Conservation (phyloP, 2,888 invertebrate species). For the Spialia ferax region DNA sequence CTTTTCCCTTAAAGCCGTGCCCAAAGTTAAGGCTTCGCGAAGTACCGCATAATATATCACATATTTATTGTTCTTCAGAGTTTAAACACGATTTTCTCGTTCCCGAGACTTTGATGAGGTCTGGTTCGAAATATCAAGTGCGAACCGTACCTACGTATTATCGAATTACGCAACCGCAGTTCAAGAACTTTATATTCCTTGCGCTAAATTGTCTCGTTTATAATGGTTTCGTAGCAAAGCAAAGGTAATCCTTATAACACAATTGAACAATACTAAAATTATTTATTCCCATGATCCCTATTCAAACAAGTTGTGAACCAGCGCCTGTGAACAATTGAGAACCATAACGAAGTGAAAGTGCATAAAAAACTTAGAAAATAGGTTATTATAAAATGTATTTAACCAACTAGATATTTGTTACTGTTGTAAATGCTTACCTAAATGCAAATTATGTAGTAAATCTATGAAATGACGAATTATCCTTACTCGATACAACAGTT, state of each 20-base stretch:
- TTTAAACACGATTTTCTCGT: conserved; percentile 55
- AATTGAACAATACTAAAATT: not conserved
- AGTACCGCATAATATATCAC: conserved; percentile 51
- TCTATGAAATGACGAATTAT: conserved; percentile 37
- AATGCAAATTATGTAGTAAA: conserved; percentile 41
- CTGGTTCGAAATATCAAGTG: conserved; percentile 27
- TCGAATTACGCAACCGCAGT: conserved; percentile 21
- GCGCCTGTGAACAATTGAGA: conserved; percentile 5
- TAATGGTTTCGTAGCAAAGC: conserved; percentile 37
- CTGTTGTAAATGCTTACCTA: conserved; percentile 52
- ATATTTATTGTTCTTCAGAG: conserved; percentile 58
- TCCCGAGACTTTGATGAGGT: conserved; percentile 41
- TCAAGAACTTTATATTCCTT: conserved; percentile 24
- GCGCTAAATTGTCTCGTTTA: conserved; percentile 42
- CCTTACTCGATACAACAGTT: conserved; percentile 14
- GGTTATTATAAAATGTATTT: conserved; percentile 27
- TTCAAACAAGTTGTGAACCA: conserved; percentile 20
- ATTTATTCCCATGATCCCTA: not conserved
- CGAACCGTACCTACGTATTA: conserved; percentile 24
- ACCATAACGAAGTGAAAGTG: conserved; percentile 17
- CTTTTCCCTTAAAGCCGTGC: conserved; percentile 66
- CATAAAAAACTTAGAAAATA: conserved; percentile 25
- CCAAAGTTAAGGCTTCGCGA: conserved; percentile 59
- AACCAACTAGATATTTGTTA: conserved; percentile 45
- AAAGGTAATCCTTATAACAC: not conserved